Evolutionary conservation across 1,140 invertebrate genomes (phyloP), one percentile per base, ranked within the genome.

Genomic region (Trissolcus basalis): DNA sequence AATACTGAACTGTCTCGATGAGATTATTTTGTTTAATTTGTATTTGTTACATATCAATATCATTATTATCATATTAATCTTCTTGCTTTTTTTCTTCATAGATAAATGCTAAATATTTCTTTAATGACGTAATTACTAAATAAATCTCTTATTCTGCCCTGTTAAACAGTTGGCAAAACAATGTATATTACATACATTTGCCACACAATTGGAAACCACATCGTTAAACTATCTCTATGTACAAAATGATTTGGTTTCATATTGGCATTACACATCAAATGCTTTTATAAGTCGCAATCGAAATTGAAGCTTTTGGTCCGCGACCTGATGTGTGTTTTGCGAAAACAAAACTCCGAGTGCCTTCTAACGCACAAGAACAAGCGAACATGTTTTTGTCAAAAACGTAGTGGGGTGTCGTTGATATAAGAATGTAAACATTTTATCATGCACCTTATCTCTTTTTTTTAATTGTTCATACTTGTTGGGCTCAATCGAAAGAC

Each of bases 131-230:
- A 51, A 33, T 71, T 54, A 49, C 64, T 72, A 75, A 55, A 48
- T 77, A 64, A 53, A 70, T 61, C 32, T 74, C 41, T 70, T 72
- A 67, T 47, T 56, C 50, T 53, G 53, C 41, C 13, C 58, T 72
- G 61, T 78, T 65, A 65, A 65, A 78, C 63, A 78, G 60, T 72
- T 74, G 60, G 47, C 72, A 79, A 77, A 67, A 65, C 53, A 76
- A 1, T 27, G 19, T 27, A 79, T 65, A 14, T 44, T 81, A 68
- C 76, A 39, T 80, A 81, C 80, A 80, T 70, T 76, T 69, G 65
- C 63, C 65, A 79, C 65, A 70, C 41, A 67, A 79, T 68, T 63
- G 43, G 67, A 55, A 64, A 78, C 73, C 68, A 74, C 48, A 51
- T 78, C 61, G 63, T 50, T 47, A 69, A 73, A 65, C 64, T 71